phyloP scores from a whole-genome alignment of 2,113 vertebrate genomes.

The Piaya cayana region DNA sequence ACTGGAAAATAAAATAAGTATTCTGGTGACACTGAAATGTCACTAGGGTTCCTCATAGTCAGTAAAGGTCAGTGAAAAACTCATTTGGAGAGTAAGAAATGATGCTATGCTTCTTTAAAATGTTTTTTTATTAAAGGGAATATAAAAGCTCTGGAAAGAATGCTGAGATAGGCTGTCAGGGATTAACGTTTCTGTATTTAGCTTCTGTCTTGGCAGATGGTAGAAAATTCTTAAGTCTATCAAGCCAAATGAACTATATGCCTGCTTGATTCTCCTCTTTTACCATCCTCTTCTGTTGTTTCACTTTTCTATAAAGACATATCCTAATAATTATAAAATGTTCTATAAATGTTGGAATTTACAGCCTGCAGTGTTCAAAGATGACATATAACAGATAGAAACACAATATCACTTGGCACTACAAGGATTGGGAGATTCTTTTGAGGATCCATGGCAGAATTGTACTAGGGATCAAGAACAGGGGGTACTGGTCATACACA shows the following conservation, averaged over 20 bases:
- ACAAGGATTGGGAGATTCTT: neutral
- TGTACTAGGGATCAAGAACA: neutral
- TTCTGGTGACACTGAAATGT: neutral
- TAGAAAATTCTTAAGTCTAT: neutral
- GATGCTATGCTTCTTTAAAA: neutral
- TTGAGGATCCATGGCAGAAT: neutral
- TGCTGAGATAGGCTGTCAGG: neutral
- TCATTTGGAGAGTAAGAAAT: neutral
- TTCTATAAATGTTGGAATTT: neutral
- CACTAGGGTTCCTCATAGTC: neutral
- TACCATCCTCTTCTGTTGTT: neutral
- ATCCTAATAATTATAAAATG: neutral
- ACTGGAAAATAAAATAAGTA: neutral
- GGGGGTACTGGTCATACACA: rapidly evolving
- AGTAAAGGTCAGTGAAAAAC: neutral
- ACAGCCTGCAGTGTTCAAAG: neutral
- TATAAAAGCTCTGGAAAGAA: neutral
- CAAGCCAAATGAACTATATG: neutral
- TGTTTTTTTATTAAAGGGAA: neutral
- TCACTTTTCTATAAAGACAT: neutral
- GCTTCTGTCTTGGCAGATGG: neutral
- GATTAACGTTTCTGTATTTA: neutral
- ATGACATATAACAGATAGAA: neutral
- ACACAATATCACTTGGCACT: neutral
- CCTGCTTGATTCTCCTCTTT: neutral